A percentile compares a stretch with the other conserved stretches of the same genome.
These are phyloP conservation scores for Piprites chloris DNA, from an alignment of 2,113 vertebrate species.

Conservation along the genomic window DNA sequence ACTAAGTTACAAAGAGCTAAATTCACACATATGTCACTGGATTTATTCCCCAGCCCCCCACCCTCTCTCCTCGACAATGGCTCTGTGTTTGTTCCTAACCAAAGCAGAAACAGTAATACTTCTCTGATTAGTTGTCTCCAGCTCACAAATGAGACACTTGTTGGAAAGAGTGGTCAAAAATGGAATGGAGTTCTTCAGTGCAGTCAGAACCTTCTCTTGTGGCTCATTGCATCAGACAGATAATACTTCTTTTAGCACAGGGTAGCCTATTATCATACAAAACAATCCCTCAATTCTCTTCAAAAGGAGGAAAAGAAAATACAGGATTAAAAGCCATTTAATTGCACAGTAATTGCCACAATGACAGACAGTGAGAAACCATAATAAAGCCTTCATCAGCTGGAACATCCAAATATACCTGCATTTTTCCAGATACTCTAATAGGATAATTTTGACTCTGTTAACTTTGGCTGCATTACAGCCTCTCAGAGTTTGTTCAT, in stretches of 20 bases:
- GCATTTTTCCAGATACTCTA: background rate
- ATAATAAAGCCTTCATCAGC: background rate
- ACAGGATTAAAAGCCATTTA: background rate
- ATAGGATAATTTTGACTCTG: background rate
- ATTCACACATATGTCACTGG: background rate
- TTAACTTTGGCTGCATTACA: background rate
- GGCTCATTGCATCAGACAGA: background rate
- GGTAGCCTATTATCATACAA: background rate
- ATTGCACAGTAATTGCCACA: background rate
- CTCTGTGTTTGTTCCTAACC: background rate
- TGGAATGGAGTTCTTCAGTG: background rate
- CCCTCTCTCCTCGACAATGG: background rate
- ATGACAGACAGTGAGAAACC: background rate
- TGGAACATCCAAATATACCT: background rate
- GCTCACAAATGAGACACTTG: background rate
- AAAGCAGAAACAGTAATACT: background rate
- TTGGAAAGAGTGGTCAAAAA: background rate
- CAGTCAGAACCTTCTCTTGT: background rate
- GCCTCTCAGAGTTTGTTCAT: background rate
- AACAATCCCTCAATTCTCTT: background rate
- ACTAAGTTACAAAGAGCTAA: background rate
- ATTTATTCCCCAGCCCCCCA: rapidly evolving
- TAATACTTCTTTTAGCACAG: background rate
- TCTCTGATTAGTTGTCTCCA: background rate
- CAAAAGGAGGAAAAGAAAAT: background rate